Conservation (phyloP, 2,888 invertebrate genomes). For the Sisyra terminalis region DNA sequence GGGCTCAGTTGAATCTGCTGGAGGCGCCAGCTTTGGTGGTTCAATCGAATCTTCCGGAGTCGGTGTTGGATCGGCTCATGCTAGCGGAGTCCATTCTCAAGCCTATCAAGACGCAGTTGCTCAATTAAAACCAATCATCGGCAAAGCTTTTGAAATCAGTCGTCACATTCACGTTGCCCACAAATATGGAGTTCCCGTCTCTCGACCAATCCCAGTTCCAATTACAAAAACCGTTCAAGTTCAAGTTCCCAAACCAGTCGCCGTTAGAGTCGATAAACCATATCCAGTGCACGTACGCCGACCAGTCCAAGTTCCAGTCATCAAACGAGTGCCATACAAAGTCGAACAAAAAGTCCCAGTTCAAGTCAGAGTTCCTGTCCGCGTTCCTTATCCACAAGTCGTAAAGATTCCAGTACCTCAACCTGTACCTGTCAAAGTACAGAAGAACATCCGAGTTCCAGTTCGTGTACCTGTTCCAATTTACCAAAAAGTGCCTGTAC, state of each 20-base stretch:
- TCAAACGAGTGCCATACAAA: slow-evolving; percentile 32
- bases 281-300: slow-evolving; percentile 28
- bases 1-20: not conserved
- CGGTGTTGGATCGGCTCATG: slow-evolving; percentile 9
- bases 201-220: slow-evolving; percentile 33
- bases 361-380: slow-evolving; percentile 26
- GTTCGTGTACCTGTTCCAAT: slow-evolving; percentile 34
- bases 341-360: slow-evolving; percentile 28
- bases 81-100: not conserved
- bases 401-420: slow-evolving; percentile 27
- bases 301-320: slow-evolving; percentile 31
- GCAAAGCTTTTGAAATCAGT: slow-evolving; percentile 11
- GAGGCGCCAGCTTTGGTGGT: not conserved
- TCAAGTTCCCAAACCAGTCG: slow-evolving; percentile 16
- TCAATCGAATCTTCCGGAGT: not conserved
- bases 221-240: slow-evolving; percentile 28
- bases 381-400: slow-evolving; percentile 30
- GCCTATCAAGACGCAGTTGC: not conserved
- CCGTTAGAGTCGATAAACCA: slow-evolving; percentile 23
- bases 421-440: slow-evolving; percentile 28
- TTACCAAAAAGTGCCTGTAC: slow-evolving; percentile 34
- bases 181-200: slow-evolving; percentile 27
- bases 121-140: not conserved
- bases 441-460: slow-evolving; percentile 28
- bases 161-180: slow-evolving; percentile 10